A percentile compares a stretch with the other conserved stretches of the same genome.
These are phyloP conservation scores for Linnaemya vulpina DNA, from an alignment of 2,888 invertebrate species.

Conservation along the genomic window DNA sequence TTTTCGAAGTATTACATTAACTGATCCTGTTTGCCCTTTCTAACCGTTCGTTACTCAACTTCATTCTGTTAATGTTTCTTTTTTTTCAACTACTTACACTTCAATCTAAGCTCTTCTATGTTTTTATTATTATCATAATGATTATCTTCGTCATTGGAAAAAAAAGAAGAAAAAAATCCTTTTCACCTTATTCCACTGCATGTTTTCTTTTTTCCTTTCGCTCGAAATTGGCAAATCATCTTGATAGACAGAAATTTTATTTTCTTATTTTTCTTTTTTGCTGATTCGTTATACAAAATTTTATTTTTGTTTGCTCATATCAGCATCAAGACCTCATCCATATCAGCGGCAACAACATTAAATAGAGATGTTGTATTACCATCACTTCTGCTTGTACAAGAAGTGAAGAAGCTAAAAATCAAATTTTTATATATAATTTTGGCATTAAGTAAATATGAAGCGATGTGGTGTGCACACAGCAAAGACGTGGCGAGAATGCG, in stretches of 20 bases:
- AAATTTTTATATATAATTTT: conserved; percentile 33
- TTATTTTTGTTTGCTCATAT: conserved; percentile 57
- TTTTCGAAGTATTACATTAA: no score
- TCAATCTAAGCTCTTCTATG: conserved; percentile 2
- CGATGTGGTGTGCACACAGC: neutral
- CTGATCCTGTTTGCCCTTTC: no score
- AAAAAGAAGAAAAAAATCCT: neutral
- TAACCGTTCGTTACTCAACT: no score
- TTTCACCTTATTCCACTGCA: conserved; percentile 7
- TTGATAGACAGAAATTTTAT: conserved; percentile 41
- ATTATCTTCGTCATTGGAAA: conserved; percentile 15
- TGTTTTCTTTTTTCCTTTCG: neutral
- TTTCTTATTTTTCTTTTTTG: conserved; percentile 3
- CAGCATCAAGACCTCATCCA: conserved; percentile 41
- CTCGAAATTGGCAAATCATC: conserved; percentile 60
- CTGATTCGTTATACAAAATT: conserved; percentile 31
- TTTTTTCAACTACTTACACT: neutral
- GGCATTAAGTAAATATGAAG: conserved; percentile 10
- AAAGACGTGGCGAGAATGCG: no score
- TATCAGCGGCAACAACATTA: conserved; percentile 24
- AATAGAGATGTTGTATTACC: conserved; percentile 3
- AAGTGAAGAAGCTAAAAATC: conserved; percentile 56
- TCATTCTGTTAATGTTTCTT: neutral
- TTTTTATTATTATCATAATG: conserved; percentile 21
- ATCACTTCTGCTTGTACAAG: neutral